phyloP scores from a whole-genome alignment of 2,797 vertebrate species.

The Poecilia velifera region DNA sequence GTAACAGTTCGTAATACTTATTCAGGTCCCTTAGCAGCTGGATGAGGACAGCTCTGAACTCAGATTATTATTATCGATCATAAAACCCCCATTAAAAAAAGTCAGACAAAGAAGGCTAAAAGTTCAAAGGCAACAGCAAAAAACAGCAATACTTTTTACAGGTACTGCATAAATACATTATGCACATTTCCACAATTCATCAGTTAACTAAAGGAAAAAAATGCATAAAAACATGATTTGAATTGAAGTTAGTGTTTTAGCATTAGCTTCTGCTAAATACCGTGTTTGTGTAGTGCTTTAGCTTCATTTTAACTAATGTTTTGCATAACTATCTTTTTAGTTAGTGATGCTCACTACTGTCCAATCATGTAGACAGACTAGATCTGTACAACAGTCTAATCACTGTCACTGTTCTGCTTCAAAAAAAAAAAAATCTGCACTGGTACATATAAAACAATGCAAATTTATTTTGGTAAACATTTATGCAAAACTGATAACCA shows the following conservation, averaged over 20 bases:
- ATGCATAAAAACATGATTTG: not conserved
- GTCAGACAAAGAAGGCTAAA: not conserved
- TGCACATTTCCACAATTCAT: not conserved
- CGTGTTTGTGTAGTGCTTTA: no score
- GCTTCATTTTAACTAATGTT: no score
- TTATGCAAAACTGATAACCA: no score
- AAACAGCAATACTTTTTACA: not conserved
- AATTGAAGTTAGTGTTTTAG: no score
- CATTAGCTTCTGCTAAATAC: no score
- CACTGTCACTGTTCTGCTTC: not conserved
- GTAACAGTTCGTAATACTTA: not conserved
- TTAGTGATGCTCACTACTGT: not conserved
- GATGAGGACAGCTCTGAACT: not conserved
- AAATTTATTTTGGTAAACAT: no score
- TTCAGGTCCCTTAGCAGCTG: slow-evolving; percentile 1
- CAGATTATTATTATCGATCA: not conserved
- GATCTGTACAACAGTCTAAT: not conserved
- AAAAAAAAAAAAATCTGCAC: no score
- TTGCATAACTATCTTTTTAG: no score
- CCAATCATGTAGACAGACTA: not conserved
- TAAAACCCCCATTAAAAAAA: not conserved
- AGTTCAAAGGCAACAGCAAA: not conserved
- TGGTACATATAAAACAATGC: no score
- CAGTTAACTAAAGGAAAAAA: not conserved
- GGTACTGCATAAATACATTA: not conserved